Evolutionary conservation across 2,113 vertebrate species (phyloP).

Genomic region (Accipiter cooperii): DNA sequence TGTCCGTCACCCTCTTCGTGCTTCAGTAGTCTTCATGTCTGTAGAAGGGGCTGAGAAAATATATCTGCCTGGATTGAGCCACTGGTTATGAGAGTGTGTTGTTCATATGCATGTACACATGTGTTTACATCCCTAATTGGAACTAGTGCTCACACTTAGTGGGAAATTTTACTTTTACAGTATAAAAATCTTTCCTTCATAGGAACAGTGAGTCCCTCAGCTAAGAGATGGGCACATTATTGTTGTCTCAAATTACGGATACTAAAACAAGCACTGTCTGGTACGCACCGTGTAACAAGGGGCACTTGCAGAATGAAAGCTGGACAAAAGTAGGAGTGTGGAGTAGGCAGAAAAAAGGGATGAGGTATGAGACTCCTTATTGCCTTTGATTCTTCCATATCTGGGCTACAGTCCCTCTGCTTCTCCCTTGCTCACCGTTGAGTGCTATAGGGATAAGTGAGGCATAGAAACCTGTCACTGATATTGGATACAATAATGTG

Average conservation of each 20-base stretch:
- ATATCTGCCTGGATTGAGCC: neutral
- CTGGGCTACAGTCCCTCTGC: neutral
- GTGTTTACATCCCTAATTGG: neutral
- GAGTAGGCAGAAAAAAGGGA: neutral
- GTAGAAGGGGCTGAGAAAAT: neutral
- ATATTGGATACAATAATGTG: neutral
- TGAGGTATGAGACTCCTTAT: neutral
- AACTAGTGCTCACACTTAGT: neutral
- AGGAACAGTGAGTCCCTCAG: neutral
- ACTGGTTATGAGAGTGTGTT: fast-evolving
- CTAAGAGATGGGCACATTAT: neutral
- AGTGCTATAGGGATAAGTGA: neutral
- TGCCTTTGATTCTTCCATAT: neutral
- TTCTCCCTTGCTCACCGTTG: neutral
- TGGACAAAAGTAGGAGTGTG: neutral
- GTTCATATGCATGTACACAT: fast-evolving
- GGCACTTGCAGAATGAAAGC: neutral
- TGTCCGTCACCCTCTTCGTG: neutral
- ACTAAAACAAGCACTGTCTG: neutral
- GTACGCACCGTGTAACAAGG: neutral
- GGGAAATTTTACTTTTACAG: neutral
- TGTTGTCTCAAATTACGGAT: neutral
- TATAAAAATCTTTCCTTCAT: neutral
- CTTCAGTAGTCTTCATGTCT: neutral
- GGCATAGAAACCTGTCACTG: neutral